Percentiles rank a stretch among this genome's conserved stretches.
Evolutionary conservation across 2,888 invertebrate genomes (phyloP).

Genomic region (Rhingia rostrata): DNA sequence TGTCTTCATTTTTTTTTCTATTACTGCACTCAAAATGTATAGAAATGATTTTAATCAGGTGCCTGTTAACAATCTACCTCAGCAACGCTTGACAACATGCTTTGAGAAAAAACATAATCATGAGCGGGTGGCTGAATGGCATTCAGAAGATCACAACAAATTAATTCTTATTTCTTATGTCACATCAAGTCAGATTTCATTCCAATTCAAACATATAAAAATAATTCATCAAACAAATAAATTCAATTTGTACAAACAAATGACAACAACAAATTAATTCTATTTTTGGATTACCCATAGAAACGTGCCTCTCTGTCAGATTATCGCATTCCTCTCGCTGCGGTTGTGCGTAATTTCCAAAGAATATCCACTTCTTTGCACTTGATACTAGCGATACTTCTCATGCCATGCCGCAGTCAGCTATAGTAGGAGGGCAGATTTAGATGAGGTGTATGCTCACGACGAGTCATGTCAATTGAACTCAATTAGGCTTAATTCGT

Average conservation of each 20-base stretch:
- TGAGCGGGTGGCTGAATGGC: too few species aligned
- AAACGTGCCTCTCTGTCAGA: conserved; percentile 48
- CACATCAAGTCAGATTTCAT: background rate
- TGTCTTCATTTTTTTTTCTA: too few species aligned
- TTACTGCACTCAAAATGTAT: too few species aligned
- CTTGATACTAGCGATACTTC: conserved; percentile 2
- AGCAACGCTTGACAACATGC: too few species aligned
- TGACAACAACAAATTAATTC: conserved; percentile 19
- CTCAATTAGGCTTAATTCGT: conserved; percentile 70
- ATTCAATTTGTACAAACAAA: conserved; percentile 21
- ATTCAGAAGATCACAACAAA: background rate
- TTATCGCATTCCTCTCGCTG: conserved; percentile 21
- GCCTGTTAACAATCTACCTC: too few species aligned
- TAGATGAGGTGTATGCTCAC: conserved; percentile 38
- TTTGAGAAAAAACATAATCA: too few species aligned
- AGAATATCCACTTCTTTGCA: conserved; percentile 35
- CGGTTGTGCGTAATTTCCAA: conserved; percentile 33
- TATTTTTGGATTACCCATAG: conserved; percentile 42
- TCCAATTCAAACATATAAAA: background rate
- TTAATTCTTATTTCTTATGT: background rate
- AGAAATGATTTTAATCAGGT: too few species aligned
- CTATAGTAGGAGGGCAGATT: conserved; percentile 21
- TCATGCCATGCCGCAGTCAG: background rate
- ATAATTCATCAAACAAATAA: conserved; percentile 14
- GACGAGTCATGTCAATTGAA: conserved; percentile 63